A percentile compares a stretch with the other conserved stretches of the same genome.
phyloP scores from a whole-genome alignment of 2,797 vertebrate species.

The Sphenodon punctatus region DNA sequence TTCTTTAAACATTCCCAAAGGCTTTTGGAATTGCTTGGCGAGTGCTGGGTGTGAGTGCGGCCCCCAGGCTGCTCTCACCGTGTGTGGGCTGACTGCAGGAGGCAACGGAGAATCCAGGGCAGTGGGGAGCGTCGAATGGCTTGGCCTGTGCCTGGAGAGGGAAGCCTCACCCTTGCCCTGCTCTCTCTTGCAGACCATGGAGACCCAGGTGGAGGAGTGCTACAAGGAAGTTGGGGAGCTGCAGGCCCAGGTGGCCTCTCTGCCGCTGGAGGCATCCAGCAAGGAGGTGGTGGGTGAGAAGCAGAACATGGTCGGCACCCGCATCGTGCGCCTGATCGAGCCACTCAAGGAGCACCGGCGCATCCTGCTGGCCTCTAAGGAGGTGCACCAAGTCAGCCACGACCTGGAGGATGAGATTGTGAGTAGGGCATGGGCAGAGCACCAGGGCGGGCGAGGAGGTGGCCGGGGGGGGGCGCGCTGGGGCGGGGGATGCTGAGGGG shows the following conservation, averaged over 20 bases:
- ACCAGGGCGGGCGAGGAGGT: fast-evolving
- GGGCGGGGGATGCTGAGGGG: not conserved
- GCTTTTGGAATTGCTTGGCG: too few relatives aligned
- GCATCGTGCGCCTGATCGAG: constrained; percentile 90
- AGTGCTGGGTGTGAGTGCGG: too few relatives aligned
- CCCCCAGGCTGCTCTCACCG: too few relatives aligned
- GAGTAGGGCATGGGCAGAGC: too few relatives aligned
- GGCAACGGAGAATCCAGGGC: not conserved
- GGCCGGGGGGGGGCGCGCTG: fast-evolving
- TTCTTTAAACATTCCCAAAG: too few relatives aligned
- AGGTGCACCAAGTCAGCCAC: constrained; percentile 90
- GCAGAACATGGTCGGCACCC: constrained; percentile 84
- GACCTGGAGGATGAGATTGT: constrained; percentile 95
- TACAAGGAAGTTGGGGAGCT: constrained; percentile 89
- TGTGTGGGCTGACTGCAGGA: too few relatives aligned
- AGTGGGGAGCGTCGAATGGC: too few relatives aligned
- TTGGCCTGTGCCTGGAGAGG: too few relatives aligned
- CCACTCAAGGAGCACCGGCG: constrained; percentile 90
- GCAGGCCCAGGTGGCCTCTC: constrained; percentile 82
- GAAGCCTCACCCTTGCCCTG: not conserved
- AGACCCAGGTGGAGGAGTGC: constrained; percentile 92
- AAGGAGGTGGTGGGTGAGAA: constrained; percentile 79
- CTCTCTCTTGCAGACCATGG: constrained; percentile 83
- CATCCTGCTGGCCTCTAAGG: constrained; percentile 90
- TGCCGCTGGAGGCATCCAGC: constrained; percentile 82